Conservation (phyloP, 2,797 vertebrate genomes). For the Sandelia bainsii region DNA sequence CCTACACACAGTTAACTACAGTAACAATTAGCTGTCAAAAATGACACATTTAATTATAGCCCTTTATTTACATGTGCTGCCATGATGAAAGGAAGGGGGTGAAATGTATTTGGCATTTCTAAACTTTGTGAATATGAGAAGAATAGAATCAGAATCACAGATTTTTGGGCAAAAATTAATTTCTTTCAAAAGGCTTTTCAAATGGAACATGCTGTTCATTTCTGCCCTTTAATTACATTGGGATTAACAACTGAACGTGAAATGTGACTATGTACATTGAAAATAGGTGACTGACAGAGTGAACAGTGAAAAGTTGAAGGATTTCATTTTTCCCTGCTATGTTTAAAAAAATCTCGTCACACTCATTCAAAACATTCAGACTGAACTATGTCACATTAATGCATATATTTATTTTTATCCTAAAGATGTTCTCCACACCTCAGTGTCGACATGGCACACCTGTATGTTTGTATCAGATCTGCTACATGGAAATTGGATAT, state of each 20-base stretch:
- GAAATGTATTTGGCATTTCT: constrained; percentile 6
- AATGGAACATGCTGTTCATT: constrained; percentile 38
- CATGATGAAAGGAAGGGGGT: constrained; percentile 4
- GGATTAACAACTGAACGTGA: constrained; percentile 24
- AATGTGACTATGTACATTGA: neutral
- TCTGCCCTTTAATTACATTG: constrained; percentile 34
- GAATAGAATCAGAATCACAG: constrained; percentile 1
- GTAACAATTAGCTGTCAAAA: constrained; percentile 47
- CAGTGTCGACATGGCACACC: constrained; percentile 29
- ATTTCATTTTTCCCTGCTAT: neutral
- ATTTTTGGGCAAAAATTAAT: neutral
- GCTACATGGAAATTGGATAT: constrained; percentile 8
- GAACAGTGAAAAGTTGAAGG: neutral
- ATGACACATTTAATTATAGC: constrained; percentile 50
- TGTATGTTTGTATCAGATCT: constrained; percentile 13
- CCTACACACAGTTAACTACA: constrained; percentile 32
- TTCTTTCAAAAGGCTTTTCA: constrained; percentile 14
- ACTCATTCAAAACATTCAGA: constrained; percentile 22
- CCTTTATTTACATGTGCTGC: constrained; percentile 27
- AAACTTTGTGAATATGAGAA: constrained; percentile 21
- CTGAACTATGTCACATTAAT: constrained; percentile 31
- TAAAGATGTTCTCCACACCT: constrained; percentile 26
- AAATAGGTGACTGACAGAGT: constrained; percentile 9
- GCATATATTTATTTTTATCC: neutral
- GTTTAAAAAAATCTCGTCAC: neutral